Conservation (phyloP, 2,888 invertebrate species). For the Petrolisthes cinctipes region DNA sequence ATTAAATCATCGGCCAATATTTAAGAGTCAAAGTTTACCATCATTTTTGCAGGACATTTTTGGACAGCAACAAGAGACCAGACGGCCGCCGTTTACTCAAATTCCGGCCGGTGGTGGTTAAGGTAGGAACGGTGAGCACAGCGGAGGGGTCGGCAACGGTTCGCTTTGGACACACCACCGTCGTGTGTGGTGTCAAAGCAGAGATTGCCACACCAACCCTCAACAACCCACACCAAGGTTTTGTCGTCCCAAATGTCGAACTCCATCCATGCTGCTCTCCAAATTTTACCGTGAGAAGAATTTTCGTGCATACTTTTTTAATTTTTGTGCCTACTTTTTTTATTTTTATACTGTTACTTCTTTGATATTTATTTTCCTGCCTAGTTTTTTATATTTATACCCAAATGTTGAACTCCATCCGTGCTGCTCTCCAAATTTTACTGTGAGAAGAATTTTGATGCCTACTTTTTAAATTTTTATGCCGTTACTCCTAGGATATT, state of each 20-base stretch:
- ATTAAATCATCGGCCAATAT: too few relatives aligned
- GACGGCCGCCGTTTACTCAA: constrained; percentile 82
- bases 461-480: neutral
- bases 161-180: constrained; percentile 82
- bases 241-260: constrained; percentile 85
- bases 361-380: too few relatives aligned
- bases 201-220: constrained; percentile 72
- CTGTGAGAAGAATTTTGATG: constrained; percentile 29
- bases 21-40: neutral
- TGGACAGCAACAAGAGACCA: constrained; percentile 72
- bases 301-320: neutral
- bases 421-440: constrained; percentile 61
- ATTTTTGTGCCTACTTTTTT: too few relatives aligned
- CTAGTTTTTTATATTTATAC: too few relatives aligned
- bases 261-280: constrained; percentile 69
- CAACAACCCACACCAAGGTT: constrained; percentile 69
- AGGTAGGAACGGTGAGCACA: constrained; percentile 76
- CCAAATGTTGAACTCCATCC: constrained; percentile 81
- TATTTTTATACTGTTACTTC: too few relatives aligned
- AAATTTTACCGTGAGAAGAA: constrained; percentile 49
- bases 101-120: constrained; percentile 78
- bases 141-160: constrained; percentile 83
- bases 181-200: constrained; percentile 87
- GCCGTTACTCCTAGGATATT: too few relatives aligned
- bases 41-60: constrained; percentile 53